These are phyloP conservation scores for Malurus melanocephalus DNA, from an alignment of 2,113 vertebrate species.

Conservation along the genomic window DNA sequence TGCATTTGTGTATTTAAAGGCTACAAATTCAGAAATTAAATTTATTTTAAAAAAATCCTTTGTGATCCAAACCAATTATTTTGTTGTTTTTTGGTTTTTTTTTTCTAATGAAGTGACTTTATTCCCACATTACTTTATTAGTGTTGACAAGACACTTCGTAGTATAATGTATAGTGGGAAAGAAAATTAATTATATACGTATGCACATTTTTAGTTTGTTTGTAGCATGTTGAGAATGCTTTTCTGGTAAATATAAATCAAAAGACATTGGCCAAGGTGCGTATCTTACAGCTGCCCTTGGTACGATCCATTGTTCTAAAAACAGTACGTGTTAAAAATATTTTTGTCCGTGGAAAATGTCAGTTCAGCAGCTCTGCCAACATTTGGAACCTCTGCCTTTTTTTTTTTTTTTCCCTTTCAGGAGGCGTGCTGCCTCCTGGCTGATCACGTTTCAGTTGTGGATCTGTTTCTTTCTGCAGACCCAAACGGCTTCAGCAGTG, in stretches of 20 bases:
- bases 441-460: background rate
- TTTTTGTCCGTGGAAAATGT: slow-evolving; percentile 38
- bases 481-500: background rate
- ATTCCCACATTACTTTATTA: background rate
- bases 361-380: slow-evolving; percentile 33
- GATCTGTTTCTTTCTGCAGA: background rate
- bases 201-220: slow-evolving; percentile 20
- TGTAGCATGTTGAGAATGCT: background rate
- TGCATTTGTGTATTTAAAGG: background rate
- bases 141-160: background rate
- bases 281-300: slow-evolving; percentile 54
- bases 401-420: background rate
- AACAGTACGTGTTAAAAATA: slow-evolving; percentile 45
- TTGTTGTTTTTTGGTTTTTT: background rate
- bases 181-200: slow-evolving; percentile 13
- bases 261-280: slow-evolving; percentile 17
- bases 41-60: fast-evolving
- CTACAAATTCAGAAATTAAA: background rate
- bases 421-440: background rate
- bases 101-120: background rate
- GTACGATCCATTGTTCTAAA: slow-evolving; percentile 57
- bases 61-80: background rate
- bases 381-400: background rate
- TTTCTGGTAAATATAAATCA: slow-evolving; percentile 47
- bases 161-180: background rate